Percentiles rank a stretch among this genome's conserved stretches.
These are phyloP conservation scores for Bradypodion pumilum DNA, from an alignment of 2,797 vertebrate genomes.

Conservation along the genomic window DNA sequence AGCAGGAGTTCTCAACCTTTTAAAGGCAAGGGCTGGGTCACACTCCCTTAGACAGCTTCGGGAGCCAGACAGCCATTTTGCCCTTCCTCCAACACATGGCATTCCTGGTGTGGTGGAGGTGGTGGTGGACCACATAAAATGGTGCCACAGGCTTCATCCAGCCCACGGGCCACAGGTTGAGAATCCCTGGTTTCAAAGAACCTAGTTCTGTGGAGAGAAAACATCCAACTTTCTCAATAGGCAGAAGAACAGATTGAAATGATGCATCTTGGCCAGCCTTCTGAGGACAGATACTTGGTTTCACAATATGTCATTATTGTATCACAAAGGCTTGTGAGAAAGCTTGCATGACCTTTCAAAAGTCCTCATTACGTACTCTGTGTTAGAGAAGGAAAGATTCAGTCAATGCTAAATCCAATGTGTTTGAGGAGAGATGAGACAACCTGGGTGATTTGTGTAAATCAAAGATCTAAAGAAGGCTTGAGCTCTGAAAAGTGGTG, in stretches of 20 bases:
- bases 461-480: conserved; percentile 16
- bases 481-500: neutral
- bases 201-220: neutral
- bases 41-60: too few relatives aligned
- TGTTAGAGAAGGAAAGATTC: neutral
- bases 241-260: neutral
- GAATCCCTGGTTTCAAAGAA: too few relatives aligned
- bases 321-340: neutral
- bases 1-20: too few relatives aligned
- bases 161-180: too few relatives aligned
- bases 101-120: too few relatives aligned
- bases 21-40: too few relatives aligned
- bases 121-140: too few relatives aligned
- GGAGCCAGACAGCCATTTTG: too few relatives aligned
- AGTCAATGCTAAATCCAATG: neutral
- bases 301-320: neutral
- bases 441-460: neutral
- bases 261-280: neutral
- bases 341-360: neutral
- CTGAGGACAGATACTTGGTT: neutral
- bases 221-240: neutral
- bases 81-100: too few relatives aligned
- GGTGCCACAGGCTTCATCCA: too few relatives aligned
- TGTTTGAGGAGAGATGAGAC: neutral
- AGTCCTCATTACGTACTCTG: neutral